phyloP scores from a whole-genome alignment of 2,888 invertebrate genomes.

The Schizaphis graminum region DNA sequence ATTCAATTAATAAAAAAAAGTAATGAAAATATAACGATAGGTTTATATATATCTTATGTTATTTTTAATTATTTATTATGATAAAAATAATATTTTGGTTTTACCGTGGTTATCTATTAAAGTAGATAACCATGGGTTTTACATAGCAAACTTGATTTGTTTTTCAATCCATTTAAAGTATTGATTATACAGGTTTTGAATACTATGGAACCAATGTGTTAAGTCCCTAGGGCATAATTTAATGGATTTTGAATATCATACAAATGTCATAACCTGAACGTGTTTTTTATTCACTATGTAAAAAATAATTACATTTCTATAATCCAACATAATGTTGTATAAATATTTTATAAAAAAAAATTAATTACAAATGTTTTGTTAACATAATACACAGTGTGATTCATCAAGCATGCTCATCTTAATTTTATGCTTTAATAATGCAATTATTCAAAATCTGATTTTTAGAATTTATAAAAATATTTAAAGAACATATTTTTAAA shows the following conservation, averaged over 20 bases:
- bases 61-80: not conserved
- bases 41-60: not conserved
- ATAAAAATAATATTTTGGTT: not conserved
- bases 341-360: not conserved
- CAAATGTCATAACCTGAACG: not conserved
- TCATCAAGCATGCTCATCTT: too few relatives aligned
- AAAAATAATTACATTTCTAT: not conserved
- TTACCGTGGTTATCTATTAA: too few relatives aligned
- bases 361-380: not conserved
- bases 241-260: not conserved
- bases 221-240: not conserved
- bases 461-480: too few relatives aligned
- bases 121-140: not conserved
- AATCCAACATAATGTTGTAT: not conserved
- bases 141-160: not conserved
- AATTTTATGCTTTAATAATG: too few relatives aligned
- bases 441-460: too few relatives aligned
- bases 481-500: too few relatives aligned
- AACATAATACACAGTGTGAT: too few relatives aligned
- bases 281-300: not conserved
- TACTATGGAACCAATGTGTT: not conserved
- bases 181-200: not conserved
- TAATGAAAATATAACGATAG: not conserved
- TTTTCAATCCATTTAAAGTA: not conserved
- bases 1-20: not conserved